These are phyloP conservation scores for Odontothrips loti DNA, from an alignment of 2,888 invertebrate genomes.

Conservation along the genomic window DNA sequence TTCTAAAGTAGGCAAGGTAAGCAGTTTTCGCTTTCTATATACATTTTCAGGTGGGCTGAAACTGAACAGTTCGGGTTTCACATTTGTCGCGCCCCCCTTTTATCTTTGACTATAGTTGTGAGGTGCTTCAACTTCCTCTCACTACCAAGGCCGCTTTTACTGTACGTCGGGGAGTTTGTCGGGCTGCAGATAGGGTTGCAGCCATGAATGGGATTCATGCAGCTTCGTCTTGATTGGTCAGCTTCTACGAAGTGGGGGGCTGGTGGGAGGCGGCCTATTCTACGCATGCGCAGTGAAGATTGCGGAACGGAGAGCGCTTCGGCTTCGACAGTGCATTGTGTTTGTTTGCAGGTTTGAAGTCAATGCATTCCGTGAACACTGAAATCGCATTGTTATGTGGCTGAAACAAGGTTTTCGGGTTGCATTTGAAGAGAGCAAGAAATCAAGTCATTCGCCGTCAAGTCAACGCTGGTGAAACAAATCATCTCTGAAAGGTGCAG, in stretches of 20 bases:
- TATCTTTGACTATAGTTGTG: no score
- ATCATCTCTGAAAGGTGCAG: not conserved
- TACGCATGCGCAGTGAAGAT: not conserved
- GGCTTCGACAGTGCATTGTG: not conserved
- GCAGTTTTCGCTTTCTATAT: no score
- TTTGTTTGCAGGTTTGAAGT: not conserved
- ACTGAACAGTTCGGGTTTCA: no score
- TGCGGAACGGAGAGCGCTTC: not conserved
- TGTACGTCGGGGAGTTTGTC: no score
- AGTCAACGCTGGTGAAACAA: not conserved
- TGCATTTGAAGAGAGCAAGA: not conserved
- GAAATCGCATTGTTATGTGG: not conserved
- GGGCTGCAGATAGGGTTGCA: not conserved
- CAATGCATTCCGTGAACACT: not conserved
- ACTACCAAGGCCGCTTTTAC: no score
- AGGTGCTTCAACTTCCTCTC: no score
- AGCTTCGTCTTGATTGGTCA: not conserved
- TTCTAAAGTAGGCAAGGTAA: no score
- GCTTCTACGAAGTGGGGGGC: not conserved
- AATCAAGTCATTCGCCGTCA: not conserved
- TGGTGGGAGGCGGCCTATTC: not conserved
- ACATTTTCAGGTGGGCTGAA: no score
- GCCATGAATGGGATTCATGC: slow-evolving; percentile 8
- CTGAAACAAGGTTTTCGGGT: not conserved
- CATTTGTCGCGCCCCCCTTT: no score